Evolutionary conservation across 2,113 vertebrate genomes (phyloP), one percentile per base, ranked within the genome.

Genomic region (Zosterops japonicus): DNA sequence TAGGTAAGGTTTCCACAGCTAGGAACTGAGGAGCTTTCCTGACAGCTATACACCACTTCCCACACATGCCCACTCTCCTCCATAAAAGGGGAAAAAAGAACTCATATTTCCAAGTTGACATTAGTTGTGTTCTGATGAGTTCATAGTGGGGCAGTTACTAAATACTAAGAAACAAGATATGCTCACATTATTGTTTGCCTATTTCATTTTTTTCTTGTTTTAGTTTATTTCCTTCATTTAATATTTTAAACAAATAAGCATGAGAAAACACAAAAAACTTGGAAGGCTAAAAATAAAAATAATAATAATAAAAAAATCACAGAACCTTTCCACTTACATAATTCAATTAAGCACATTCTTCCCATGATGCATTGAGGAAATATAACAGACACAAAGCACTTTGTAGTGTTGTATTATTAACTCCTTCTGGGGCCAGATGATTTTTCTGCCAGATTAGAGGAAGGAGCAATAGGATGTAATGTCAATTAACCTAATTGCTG

Each of bases 381-480:
- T 79, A 47, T 86, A 81, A 35, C 55, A 89, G 80, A 53, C 67
- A 80, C 41, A 92, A 92, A 93, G 83, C 50, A 80, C 55, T 90
- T 90, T 80, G 70, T 90, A 72, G 27, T 70, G 42, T 72, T 94
- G 28, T 76, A 94, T 92, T 93, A 91, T 93, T 94, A 93, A 93
- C 71, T 83, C 46, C 78, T 94, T 80, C 36, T 95, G 92, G 46
- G 82, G n/a, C 53, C 15, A 71, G 61, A 83, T 64, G 49, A 61
- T 76, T 93, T 23, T 85, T 83, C 46, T 92, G 29, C 57, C 39
- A 61, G 49, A 87, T 74, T 57, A 94, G 33, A 78, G 21, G 33
- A 85, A 91, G 31, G 25, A 92, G 28, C 1, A 3, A 27, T 65
- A 87, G 39, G 9, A 81, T 89, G 21, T 67, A 57, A 55, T 72